A percentile compares a stretch with the other conserved stretches of the same genome.
Evolutionary conservation across 2,113 vertebrate species (phyloP).

Genomic region (Oncorhynchus kisutch): DNA sequence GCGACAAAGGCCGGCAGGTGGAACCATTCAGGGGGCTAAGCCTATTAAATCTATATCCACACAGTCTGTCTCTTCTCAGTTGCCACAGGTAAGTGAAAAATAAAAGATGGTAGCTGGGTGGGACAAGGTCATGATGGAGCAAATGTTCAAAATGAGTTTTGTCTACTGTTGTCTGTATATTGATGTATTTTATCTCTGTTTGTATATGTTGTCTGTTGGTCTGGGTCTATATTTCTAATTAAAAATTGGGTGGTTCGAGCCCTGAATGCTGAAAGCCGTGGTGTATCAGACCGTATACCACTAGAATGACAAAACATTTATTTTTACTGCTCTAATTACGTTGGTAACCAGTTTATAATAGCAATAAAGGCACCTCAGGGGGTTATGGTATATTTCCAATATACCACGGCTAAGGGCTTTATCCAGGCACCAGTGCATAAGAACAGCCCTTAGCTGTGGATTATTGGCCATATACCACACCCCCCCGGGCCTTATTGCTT

Average conservation of each 20-base stretch:
- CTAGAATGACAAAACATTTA: too few relatives aligned
- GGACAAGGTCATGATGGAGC: neutral
- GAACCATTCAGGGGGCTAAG: constrained; percentile 71
- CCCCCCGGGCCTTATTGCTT: neutral
- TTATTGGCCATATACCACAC: too few relatives aligned
- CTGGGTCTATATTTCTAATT: neutral
- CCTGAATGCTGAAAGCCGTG: too few relatives aligned
- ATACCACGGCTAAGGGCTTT: too few relatives aligned
- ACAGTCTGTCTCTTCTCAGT: constrained; percentile 61
- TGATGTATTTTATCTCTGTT: neutral
- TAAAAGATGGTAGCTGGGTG: neutral
- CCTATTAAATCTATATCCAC: constrained; percentile 62
- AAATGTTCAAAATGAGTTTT: neutral
- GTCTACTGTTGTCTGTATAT: neutral
- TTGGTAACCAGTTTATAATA: too few relatives aligned
- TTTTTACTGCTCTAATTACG: too few relatives aligned
- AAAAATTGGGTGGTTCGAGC: too few relatives aligned
- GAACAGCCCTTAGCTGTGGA: too few relatives aligned
- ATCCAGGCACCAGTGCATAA: too few relatives aligned
- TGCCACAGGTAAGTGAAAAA: constrained; percentile 52
- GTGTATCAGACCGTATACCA: too few relatives aligned
- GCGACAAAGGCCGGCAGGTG: constrained; percentile 60
- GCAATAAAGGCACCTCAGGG: too few relatives aligned
- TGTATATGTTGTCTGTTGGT: neutral
- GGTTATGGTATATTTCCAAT: too few relatives aligned